Percentiles rank a stretch among this genome's conserved stretches.
Conservation (phyloP, 2,113 vertebrate genomes). For the Nycticorax nycticorax region DNA sequence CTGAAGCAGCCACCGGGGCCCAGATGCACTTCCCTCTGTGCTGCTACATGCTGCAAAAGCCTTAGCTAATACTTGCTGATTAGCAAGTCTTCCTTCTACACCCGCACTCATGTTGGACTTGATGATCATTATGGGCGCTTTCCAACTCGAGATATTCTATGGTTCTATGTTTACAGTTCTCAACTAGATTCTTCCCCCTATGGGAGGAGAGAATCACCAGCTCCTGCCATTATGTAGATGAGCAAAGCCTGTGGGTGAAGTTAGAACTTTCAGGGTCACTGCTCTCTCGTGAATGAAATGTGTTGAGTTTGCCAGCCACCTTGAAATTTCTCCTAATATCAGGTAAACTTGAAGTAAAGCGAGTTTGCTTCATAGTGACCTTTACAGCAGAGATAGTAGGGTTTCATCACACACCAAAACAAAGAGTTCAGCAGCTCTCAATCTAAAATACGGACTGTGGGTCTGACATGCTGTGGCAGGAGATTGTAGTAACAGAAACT, state of each 20-base stretch:
- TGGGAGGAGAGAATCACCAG: background rate
- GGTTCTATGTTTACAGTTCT: background rate
- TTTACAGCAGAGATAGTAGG: background rate
- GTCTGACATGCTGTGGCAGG: background rate
- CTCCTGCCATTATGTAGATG: background rate
- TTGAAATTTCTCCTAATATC: background rate
- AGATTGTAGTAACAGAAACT: background rate
- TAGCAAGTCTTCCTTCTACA: background rate
- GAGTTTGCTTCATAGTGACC: background rate
- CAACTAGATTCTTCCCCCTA: background rate
- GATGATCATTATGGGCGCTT: background rate
- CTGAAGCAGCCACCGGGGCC: background rate
- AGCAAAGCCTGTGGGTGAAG: background rate
- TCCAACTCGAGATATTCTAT: background rate
- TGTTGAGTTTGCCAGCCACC: background rate
- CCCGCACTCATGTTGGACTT: background rate
- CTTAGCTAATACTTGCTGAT: background rate
- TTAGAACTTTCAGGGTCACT: background rate
- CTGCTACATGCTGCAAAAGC: background rate
- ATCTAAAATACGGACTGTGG: background rate
- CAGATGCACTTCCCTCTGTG: accelerated
- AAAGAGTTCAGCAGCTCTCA: background rate
- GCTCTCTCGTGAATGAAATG: background rate
- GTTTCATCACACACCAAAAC: background rate
- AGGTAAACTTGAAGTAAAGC: background rate